Conservation (phyloP, 2,797 vertebrate genomes). For the Acrossocheilus fasciatus region DNA sequence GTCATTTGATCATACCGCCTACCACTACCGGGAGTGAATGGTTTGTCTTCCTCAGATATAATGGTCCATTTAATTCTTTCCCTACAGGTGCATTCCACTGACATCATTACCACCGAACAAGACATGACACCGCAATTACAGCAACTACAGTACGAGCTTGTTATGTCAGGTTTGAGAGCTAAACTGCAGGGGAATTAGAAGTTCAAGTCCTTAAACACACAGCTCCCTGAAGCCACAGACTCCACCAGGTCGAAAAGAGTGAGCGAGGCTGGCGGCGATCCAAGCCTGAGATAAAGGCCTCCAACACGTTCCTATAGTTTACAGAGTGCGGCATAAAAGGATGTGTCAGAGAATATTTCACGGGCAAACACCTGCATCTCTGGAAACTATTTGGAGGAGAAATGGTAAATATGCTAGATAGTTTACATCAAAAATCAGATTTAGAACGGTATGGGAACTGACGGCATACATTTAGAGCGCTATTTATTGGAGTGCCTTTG, state of each 20-base stretch:
- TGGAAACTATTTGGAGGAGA: constrained; percentile 56
- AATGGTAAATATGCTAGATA: constrained; percentile 60
- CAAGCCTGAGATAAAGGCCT: constrained; percentile 54
- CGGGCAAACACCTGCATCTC: constrained; percentile 59
- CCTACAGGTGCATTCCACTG: constrained; percentile 45
- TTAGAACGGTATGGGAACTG: constrained; percentile 49
- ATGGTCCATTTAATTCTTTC: not conserved
- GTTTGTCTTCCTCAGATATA: constrained; percentile 1
- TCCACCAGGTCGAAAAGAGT: constrained; percentile 20
- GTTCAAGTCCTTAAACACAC: constrained; percentile 33
- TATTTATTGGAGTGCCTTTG: constrained; percentile 56
- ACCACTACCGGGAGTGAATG: not conserved
- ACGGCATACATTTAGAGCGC: constrained; percentile 48
- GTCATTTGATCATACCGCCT: not conserved
- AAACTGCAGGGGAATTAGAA: constrained; percentile 33
- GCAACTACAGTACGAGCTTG: constrained; percentile 13
- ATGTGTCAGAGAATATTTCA: constrained; percentile 57
- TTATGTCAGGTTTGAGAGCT: constrained; percentile 36
- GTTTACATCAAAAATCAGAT: constrained; percentile 59
- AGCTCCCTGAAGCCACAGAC: constrained; percentile 12
- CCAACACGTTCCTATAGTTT: constrained; percentile 55
- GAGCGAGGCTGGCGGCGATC: constrained; percentile 22
- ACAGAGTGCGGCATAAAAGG: constrained; percentile 56
- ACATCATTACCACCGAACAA: constrained; percentile 9
- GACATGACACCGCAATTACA: constrained; percentile 28